A percentile compares a stretch with the other conserved stretches of the same genome.
Conservation (phyloP, 2,797 vertebrate genomes). For the Pelochelys cantorii region DNA sequence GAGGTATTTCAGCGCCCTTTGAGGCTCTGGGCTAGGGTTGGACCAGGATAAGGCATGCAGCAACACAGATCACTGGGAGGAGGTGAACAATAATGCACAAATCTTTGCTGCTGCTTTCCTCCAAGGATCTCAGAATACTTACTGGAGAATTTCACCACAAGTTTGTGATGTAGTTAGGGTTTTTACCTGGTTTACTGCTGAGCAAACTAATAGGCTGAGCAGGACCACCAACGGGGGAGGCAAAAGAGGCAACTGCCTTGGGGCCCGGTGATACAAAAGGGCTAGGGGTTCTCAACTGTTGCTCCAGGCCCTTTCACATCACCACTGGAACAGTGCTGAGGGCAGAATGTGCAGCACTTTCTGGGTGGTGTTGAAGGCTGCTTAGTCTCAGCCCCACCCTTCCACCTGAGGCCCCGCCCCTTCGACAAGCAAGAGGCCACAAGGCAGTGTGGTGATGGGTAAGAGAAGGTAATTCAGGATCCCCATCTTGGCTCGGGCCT, state of each 20-base stretch:
- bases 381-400: too few relatives aligned
- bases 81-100: accelerated
- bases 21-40: background rate
- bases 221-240: too few relatives aligned
- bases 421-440: background rate
- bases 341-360: too few relatives aligned
- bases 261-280: too few relatives aligned
- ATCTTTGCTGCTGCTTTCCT: background rate
- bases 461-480: background rate
- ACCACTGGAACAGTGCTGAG: too few relatives aligned
- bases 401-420: background rate
- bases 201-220: background rate
- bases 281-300: too few relatives aligned
- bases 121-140: background rate
- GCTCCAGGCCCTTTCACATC: too few relatives aligned
- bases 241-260: too few relatives aligned
- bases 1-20: background rate
- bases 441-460: background rate
- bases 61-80: background rate
- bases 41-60: accelerated
- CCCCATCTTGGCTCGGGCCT: accelerated
- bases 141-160: accelerated
- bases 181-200: background rate
- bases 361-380: too few relatives aligned
- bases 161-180: accelerated